Percentiles rank a stretch among this genome's conserved stretches.
phyloP scores from a whole-genome alignment of 2,113 vertebrate genomes.

The Stomatorhinus ivindoensis region DNA sequence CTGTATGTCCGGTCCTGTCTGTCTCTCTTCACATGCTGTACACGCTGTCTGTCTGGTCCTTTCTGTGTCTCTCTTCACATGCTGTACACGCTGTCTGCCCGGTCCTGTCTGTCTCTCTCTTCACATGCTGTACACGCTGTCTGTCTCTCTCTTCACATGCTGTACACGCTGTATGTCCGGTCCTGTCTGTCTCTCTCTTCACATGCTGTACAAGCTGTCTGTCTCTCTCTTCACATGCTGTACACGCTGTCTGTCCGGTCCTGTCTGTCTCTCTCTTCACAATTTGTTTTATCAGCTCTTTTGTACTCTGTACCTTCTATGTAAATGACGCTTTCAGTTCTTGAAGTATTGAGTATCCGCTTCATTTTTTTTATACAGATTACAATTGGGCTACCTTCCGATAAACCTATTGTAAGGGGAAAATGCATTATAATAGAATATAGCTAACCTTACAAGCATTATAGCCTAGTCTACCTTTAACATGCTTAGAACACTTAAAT shows the following conservation, averaged over 20 bases:
- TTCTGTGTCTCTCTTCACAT: background rate
- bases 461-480: too few relatives aligned
- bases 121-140: constrained; percentile 6
- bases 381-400: too few relatives aligned
- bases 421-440: too few relatives aligned
- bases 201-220: too few relatives aligned
- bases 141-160: background rate
- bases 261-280: background rate
- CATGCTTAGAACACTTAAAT: too few relatives aligned
- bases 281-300: background rate
- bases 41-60: background rate
- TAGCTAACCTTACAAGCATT: too few relatives aligned
- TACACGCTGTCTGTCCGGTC: too few relatives aligned
- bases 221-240: too few relatives aligned
- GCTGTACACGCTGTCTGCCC: background rate
- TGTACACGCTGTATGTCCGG: too few relatives aligned
- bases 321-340: background rate
- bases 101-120: background rate
- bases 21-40: constrained; percentile 18
- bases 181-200: background rate
- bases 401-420: too few relatives aligned
- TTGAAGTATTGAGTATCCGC: background rate
- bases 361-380: background rate
- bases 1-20: background rate
- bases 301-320: background rate